A percentile compares a stretch with the other conserved stretches of the same genome.
Evolutionary conservation across 1,140 invertebrate genomes (phyloP).

Genomic region (Drosophila funebris): DNA sequence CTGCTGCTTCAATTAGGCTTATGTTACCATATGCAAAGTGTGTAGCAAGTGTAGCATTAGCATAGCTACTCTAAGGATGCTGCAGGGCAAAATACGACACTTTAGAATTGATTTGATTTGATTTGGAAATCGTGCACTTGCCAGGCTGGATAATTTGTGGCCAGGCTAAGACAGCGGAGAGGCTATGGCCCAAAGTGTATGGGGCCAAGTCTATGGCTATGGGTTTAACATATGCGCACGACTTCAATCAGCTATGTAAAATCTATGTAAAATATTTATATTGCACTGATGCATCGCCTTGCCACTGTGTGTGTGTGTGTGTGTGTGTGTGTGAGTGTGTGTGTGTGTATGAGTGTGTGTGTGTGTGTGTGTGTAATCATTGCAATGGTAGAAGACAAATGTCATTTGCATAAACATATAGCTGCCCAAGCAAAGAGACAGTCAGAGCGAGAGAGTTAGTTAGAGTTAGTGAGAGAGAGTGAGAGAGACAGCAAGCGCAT

Average conservation of each 20-base stretch:
- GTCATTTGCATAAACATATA: slow-evolving; percentile 74
- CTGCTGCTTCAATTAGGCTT: slow-evolving; percentile 71
- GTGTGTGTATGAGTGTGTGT: too few species aligned
- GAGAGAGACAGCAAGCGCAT: background rate
- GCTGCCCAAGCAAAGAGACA: background rate
- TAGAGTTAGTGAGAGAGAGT: background rate
- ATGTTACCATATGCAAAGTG: slow-evolving; percentile 66
- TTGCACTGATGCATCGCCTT: slow-evolving; percentile 67
- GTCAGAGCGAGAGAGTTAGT: background rate
- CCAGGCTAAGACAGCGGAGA: background rate
- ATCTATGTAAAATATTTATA: slow-evolving; percentile 81
- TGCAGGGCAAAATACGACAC: background rate
- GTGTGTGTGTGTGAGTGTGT: too few species aligned
- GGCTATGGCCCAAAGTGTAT: background rate
- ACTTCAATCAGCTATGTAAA: slow-evolving; percentile 81
- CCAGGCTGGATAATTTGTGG: slow-evolving; percentile 58
- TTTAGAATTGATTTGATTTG: slow-evolving; percentile 60
- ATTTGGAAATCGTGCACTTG: slow-evolving; percentile 63
- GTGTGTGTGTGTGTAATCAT: slow-evolving; percentile 44
- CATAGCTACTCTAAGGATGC: slow-evolving; percentile 26
- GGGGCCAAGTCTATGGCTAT: background rate
- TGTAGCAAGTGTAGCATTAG: slow-evolving; percentile 30
- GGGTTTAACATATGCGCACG: slow-evolving; percentile 65
- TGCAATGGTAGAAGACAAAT: slow-evolving; percentile 43
- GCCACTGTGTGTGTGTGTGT: slow-evolving; percentile 31